Evolutionary conservation across 2,113 vertebrate species (phyloP), one percentile per base, ranked within the genome.

Genomic region (Neogale vison): DNA sequence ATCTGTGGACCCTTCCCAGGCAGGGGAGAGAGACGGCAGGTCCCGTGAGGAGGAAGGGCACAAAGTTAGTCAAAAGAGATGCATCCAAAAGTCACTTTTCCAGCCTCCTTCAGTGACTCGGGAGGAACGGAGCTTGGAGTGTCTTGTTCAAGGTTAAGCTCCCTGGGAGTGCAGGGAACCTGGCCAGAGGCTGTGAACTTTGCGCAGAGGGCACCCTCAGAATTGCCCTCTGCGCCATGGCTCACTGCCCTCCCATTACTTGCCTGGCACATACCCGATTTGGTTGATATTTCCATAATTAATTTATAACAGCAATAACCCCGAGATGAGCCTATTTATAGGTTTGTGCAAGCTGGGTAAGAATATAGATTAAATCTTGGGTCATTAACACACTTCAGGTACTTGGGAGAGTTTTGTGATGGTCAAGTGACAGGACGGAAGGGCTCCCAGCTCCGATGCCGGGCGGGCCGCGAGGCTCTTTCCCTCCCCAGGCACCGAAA

Each of bases 81-180:
- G 26, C 81, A 45, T 97, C 77, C 84, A 39, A 95, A 89, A 97
- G 92, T 97, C 87, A 80, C 57, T 98, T 97, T 88, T 91, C 88
- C 63, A 97, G 67, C 91, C 83, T 81, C 88, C 96, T 91, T 96
- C 96, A 90, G 4, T 98, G 96, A 95, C 96, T 97, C 13, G 13
- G 52, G 88, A 81, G 52, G 85, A 98, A 97, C 82, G 65, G 90
- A 87, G 97, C 97, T 98, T 96, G 93, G 74, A 98, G 93, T 97
- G 89, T 98, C 97, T 93, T 96, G 97, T 97, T 98, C 99, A 99
- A 99, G 99, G 99, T 99, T 99, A 99, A 99, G 99, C 98, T 98
- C 98, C 97, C 98, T 96, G 0, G 0, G 96, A 96, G 98, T 93
- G 39, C 0, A 10, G 97, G 97, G 98, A 98, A 98, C 97, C 98